These are phyloP conservation scores for Anagrus nilaparvatae DNA, from an alignment of 1,140 invertebrate species.

Conservation along the genomic window DNA sequence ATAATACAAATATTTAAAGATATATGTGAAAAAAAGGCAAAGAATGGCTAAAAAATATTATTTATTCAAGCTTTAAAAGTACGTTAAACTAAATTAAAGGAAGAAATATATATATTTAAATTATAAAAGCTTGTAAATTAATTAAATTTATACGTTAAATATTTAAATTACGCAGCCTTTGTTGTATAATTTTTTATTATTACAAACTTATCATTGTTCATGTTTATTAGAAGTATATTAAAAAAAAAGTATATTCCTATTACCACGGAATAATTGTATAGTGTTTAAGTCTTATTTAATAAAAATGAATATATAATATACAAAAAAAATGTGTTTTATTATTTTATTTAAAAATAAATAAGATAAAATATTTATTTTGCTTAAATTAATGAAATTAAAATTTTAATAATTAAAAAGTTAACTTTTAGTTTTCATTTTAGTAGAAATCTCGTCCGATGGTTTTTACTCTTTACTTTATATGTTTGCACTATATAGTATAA, in stretches of 20 bases:
- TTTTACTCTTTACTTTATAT: background rate
- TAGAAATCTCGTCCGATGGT: background rate
- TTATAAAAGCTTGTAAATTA: constrained; percentile 28
- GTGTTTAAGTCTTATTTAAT: constrained; percentile 29
- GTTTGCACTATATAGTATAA: too few relatives aligned
- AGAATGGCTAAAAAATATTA: too few relatives aligned
- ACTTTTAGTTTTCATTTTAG: background rate
- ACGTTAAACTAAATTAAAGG: constrained; percentile 24
- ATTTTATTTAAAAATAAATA: background rate
- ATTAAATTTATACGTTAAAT: constrained; percentile 38
- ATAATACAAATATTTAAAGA: too few relatives aligned
- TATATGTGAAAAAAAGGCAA: too few relatives aligned
- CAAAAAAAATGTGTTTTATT: background rate
- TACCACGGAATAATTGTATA: constrained; percentile 37
- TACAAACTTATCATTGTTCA: constrained; percentile 45
- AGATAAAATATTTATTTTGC: too few relatives aligned
- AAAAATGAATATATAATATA: constrained; percentile 16
- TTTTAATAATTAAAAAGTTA: constrained; percentile 1
- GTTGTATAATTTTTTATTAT: constrained; percentile 40
- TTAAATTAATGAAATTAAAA: too few relatives aligned
- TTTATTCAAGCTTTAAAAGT: too few relatives aligned
- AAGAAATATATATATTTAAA: constrained; percentile 15
- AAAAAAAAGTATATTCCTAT: constrained; percentile 25
- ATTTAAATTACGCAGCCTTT: constrained; percentile 39
- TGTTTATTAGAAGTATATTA: constrained; percentile 42